These are phyloP conservation scores for Myotis daubentonii DNA, from an alignment of 2,797 vertebrate genomes.

Conservation along the genomic window DNA sequence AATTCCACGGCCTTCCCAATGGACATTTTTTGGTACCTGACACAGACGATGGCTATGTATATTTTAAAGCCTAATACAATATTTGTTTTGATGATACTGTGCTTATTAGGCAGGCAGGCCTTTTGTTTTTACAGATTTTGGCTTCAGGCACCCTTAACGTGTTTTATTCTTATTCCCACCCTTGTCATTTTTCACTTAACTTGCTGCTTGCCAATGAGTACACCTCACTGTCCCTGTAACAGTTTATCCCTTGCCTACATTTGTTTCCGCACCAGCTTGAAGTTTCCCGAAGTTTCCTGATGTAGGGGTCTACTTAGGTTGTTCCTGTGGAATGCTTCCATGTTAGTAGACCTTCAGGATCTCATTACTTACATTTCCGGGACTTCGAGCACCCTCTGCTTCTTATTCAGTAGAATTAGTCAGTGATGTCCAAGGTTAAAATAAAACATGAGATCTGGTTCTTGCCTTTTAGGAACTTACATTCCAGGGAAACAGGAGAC, in stretches of 20 bases:
- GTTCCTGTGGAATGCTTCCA: not conserved
- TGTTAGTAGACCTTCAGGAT: not conserved
- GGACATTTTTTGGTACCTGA: not conserved
- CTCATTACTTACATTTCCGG: not conserved
- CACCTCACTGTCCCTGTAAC: not conserved
- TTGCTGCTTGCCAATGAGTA: not conserved
- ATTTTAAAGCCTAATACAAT: not conserved
- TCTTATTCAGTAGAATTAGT: not conserved
- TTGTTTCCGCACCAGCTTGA: not conserved
- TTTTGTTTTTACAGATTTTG: not conserved
- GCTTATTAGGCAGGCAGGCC: not conserved
- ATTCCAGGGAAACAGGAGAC: not conserved
- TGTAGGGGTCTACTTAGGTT: fast-evolving
- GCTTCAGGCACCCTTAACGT: not conserved
- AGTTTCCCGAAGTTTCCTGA: not conserved
- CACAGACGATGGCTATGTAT: not conserved
- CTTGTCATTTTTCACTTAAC: not conserved
- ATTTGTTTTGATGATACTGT: not conserved
- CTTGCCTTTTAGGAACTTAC: not conserved
- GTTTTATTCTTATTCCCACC: not conserved
- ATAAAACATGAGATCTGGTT: constrained; percentile 5
- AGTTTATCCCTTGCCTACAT: not conserved
- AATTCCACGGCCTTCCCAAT: not conserved
- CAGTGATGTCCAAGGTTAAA: not conserved
- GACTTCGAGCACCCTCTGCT: not conserved